Conservation (phyloP, 2,797 vertebrate species). For the Sebastes itinus region DNA sequence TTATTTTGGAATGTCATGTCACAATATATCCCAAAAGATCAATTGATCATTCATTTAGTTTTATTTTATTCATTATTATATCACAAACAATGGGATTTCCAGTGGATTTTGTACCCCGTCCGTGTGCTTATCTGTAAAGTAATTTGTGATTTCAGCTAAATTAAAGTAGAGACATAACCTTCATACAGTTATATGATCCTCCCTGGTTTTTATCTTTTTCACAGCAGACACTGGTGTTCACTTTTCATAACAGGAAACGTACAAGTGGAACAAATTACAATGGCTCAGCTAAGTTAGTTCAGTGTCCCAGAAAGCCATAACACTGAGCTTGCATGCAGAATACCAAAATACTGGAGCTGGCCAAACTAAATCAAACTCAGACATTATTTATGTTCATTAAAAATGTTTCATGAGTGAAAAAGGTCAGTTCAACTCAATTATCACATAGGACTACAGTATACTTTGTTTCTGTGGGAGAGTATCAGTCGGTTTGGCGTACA, state of each 20-base stretch:
- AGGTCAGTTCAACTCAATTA: neutral
- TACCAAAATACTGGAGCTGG: neutral
- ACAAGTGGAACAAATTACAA: constrained; percentile 1
- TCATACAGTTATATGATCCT: neutral
- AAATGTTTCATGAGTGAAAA: rapidly evolving
- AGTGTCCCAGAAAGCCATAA: neutral
- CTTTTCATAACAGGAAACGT: constrained; percentile 9
- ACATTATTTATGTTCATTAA: neutral
- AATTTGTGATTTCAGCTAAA: neutral
- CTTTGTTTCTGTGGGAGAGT: neutral
- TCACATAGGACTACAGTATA: neutral
- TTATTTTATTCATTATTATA: neutral
- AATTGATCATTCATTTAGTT: neutral
- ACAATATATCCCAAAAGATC: neutral
- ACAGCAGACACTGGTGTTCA: neutral
- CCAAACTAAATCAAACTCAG: neutral
- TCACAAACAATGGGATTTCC: neutral
- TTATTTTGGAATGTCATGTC: neutral
- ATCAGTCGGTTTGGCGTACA: neutral
- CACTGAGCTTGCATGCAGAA: neutral
- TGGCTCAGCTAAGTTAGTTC: neutral
- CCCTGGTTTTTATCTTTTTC: neutral
- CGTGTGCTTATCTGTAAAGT: neutral
- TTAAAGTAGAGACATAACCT: neutral
- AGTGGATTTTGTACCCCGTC: neutral